Evolutionary conservation across 2,113 vertebrate species (phyloP).

Genomic region (Chloebia gouldiae): DNA sequence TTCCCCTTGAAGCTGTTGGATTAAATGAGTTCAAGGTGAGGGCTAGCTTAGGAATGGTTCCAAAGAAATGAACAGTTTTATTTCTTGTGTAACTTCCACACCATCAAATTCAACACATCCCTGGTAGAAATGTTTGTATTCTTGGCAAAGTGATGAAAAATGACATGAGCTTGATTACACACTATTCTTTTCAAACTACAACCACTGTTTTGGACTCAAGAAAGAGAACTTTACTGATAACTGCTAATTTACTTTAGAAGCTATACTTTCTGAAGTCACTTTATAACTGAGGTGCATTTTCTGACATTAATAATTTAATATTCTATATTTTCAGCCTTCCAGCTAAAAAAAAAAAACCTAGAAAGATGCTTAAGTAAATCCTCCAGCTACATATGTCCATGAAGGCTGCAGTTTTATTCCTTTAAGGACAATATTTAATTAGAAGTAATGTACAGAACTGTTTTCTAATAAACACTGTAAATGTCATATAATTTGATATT

Average conservation of each 20-base stretch:
- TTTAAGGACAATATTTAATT: not conserved
- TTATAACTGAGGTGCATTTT: not conserved
- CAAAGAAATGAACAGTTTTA: not conserved
- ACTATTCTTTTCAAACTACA: not conserved
- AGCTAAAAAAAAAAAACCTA: not conserved
- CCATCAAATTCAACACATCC: not conserved
- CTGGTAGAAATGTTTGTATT: not conserved
- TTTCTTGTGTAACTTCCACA: not conserved
- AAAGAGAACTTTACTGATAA: not conserved
- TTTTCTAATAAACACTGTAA: not conserved
- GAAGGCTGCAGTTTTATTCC: not conserved
- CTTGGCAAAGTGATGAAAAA: not conserved
- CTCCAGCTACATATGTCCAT: not conserved
- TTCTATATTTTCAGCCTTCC: not conserved
- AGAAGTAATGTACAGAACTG: not conserved
- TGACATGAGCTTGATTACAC: not conserved
- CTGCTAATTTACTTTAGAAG: not conserved
- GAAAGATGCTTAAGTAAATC: not conserved
- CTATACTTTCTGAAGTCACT: not conserved
- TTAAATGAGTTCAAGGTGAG: constrained; percentile 31
- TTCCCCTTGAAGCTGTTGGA: not conserved
- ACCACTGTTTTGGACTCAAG: not conserved
- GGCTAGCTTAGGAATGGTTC: not conserved
- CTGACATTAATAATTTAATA: not conserved
- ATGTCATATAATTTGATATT: not conserved